Percentiles rank a stretch among this genome's conserved stretches.
Conservation (phyloP, 1,140 invertebrate genomes). For the Bombus impatiens region DNA sequence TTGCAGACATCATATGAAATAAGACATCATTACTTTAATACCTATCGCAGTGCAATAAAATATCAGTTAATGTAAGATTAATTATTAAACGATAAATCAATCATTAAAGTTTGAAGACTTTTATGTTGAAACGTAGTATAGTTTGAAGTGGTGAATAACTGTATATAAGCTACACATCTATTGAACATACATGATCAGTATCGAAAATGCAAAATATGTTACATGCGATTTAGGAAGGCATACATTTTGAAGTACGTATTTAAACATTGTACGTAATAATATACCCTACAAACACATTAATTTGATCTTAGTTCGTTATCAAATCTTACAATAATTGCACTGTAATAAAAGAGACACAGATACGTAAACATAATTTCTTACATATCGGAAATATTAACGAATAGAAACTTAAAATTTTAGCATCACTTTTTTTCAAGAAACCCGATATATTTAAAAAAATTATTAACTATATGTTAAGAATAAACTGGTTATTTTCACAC, state of each 20-base stretch:
- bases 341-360: slow-evolving; percentile 42
- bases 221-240: slow-evolving; percentile 61
- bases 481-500: slow-evolving; percentile 36
- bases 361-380: slow-evolving; percentile 32
- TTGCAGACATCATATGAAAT: slow-evolving; percentile 40
- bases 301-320: slow-evolving; percentile 24
- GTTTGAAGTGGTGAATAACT: slow-evolving; percentile 41
- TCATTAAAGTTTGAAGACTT: slow-evolving; percentile 32
- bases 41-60: slow-evolving; percentile 37
- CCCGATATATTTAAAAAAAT: slow-evolving; percentile 42
- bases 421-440: neutral
- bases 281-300: slow-evolving; percentile 34
- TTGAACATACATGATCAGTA: slow-evolving; percentile 57
- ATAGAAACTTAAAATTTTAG: slow-evolving; percentile 45
- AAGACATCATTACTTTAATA: slow-evolving; percentile 30
- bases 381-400: slow-evolving; percentile 6
- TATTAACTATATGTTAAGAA: slow-evolving; percentile 33
- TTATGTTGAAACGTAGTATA: slow-evolving; percentile 34
- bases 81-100: slow-evolving; percentile 30
- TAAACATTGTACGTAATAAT: slow-evolving; percentile 27
- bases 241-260: slow-evolving; percentile 46
- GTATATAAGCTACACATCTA: slow-evolving; percentile 52
- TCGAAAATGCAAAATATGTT: slow-evolving; percentile 68
- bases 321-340: slow-evolving; percentile 57
- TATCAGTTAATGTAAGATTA: slow-evolving; percentile 13